phyloP scores from a whole-genome alignment of 37 sponge, comb jelly and placozoan genomes.

The Cliona cf. orientalis region DNA sequence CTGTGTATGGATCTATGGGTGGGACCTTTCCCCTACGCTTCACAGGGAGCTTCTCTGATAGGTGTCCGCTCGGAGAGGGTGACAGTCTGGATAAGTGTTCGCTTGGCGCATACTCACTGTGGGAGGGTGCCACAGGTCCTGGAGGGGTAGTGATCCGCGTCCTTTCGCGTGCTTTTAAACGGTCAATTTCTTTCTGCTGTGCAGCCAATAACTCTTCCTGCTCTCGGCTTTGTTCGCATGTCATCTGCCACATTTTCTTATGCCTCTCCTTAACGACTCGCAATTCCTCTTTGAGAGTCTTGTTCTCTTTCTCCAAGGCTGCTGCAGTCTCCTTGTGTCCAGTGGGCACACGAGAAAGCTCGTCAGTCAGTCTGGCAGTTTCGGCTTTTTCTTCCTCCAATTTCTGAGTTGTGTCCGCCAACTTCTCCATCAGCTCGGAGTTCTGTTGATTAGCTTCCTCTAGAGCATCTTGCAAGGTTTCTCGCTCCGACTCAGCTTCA shows the following conservation, averaged over 20 bases:
- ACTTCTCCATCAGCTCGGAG: not conserved
- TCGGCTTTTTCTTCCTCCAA: conserved; percentile 13
- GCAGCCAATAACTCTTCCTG: too few relatives aligned
- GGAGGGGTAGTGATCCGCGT: too few relatives aligned
- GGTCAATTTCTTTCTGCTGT: too few relatives aligned
- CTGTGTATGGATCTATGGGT: too few relatives aligned
- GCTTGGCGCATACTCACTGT: not conserved
- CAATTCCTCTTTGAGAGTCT: not conserved
- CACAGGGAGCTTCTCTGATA: too few relatives aligned
- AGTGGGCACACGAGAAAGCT: conserved; percentile 1
- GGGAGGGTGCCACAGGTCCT: too few relatives aligned
- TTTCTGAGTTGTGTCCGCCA: not conserved
- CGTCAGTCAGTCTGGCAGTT: conserved; percentile 6
- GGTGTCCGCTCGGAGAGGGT: not conserved
- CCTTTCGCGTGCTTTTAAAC: too few relatives aligned
- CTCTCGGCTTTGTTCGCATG: not conserved
- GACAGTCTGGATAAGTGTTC: not conserved
- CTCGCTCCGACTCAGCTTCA: not conserved
- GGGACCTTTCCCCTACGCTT: too few relatives aligned
- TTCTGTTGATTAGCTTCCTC: not conserved
- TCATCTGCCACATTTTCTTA: not conserved
- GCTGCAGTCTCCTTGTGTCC: conserved; percentile 2
- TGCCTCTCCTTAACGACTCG: too few relatives aligned
- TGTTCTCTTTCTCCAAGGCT: not conserved
- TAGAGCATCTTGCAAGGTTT: not conserved